Percentiles rank a stretch among this genome's conserved stretches.
Evolutionary conservation across 2,888 invertebrate genomes (phyloP).

Genomic region (Notocelia uddmanniana): DNA sequence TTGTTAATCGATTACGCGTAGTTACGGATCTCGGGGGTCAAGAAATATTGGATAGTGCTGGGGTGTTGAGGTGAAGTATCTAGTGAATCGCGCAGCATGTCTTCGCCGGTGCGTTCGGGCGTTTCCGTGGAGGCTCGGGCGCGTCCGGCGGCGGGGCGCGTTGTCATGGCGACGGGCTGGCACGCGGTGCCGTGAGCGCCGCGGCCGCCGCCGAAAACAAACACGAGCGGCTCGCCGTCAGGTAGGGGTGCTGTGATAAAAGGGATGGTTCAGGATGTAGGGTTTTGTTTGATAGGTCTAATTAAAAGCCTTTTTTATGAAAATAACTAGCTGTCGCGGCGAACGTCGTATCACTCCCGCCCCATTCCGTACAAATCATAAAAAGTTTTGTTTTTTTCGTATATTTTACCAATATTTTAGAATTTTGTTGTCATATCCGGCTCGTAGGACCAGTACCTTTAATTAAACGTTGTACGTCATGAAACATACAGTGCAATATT

Average conservation of each 20-base stretch:
- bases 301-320: too few relatives aligned
- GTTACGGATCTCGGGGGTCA: background rate
- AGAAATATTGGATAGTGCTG: background rate
- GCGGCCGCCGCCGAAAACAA: conserved; percentile 78
- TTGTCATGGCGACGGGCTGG: conserved; percentile 74
- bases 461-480: too few relatives aligned
- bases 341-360: too few relatives aligned
- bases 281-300: too few relatives aligned
- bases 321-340: too few relatives aligned
- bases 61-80: background rate
- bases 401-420: too few relatives aligned
- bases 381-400: too few relatives aligned
- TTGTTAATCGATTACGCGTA: background rate
- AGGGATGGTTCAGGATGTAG: too few relatives aligned
- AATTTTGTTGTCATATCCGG: too few relatives aligned
- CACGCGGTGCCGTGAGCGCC: conserved; percentile 66
- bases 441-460: too few relatives aligned
- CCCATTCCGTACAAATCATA: too few relatives aligned
- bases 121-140: conserved; percentile 61
- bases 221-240: conserved; percentile 67
- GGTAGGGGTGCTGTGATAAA: conserved; percentile 52
- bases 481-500: too few relatives aligned
- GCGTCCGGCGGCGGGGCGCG: conserved; percentile 72
- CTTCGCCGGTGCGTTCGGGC: conserved; percentile 56
- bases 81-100: background rate